Base-by-base conservation (phyloP, 1,140 invertebrate genomes). In the Drosophila miranda region DNA sequence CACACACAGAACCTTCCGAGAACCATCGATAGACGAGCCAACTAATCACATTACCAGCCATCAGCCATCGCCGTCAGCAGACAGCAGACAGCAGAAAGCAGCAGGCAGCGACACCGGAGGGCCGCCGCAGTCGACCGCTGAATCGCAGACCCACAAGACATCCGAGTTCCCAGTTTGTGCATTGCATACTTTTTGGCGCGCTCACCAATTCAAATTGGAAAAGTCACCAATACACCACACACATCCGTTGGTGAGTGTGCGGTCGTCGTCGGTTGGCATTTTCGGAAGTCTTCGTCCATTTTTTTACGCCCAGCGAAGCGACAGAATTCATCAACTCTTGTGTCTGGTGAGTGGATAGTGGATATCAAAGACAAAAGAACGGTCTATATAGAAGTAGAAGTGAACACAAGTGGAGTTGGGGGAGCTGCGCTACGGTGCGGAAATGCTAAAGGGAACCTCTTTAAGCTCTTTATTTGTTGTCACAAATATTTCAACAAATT, bases 1-100 rank as follows among this genome's bases (percentile, higher is more conserved):
- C 49, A 21, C 59, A 66, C 45, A 26, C 38, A 45, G 43, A 70
- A 38, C 34, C 34, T 38, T 21, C 55, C 21, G 59, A 74, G 48
- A 51, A 66, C 59, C 71, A 77, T 78, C 68, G 67, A 77, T 77
- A 77, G 64, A 80, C 71, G 57, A 51, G 67, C 52, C 72, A 86
- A 86, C 80, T 84, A 84, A 84, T 84, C 81, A 77, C 81, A 84
- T 84, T 84, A 84, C 81, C 77, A 84, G 55, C 77, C 75, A 77
- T 67, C 72, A 73, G 48, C 34, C 57, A 45, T 13, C 48, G 53
- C 11, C 34, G 53, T n/a, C 74, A 77, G 14, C 52, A 49, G 59
- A 28, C 54, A 61, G 19, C 56, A 68, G 43, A 26, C 62, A 58
- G 46, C 49, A 34, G 30, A 9, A 34, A 30, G 30, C 60, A 61